Base-by-base conservation (phyloP, 2,797 vertebrate species). In the Rhinichthys osculus region DNA sequence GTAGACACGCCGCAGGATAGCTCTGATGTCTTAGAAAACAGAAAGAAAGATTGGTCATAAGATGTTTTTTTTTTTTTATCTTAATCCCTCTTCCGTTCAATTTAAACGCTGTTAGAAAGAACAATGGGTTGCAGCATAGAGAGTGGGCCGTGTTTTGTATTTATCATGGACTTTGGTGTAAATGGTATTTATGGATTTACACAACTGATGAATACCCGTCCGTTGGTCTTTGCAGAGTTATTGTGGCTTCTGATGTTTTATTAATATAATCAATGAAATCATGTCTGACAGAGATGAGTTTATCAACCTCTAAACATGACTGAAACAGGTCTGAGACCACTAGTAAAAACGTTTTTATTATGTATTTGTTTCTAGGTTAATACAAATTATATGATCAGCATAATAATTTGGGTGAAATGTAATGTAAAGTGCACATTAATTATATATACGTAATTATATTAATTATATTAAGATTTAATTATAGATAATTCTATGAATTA, bases 1-100 rank as follows among this genome's bases (percentile, higher is more conserved):
- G 50, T 33, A n/a, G 33, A 57, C 74, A 2, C 8, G 7, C 30
- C 0, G 10, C 35, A 42, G 35, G 1, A 19, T 10, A 27, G 19
- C 67, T 57, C 47, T 21, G 52, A 42, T 72, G 70, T 83, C 19
- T 21, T 52, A 70, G 47, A 81, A 33, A 70, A 50, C 30, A 83
- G 71, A 82, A 70, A 23, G 19, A 50, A 66, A 52, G 30, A 54
- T 52, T 57, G 35, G 21, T 54, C 47, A 40, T 30, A 40, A 70
- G 4, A 81, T 21, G 16, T 73, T 54, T 82, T 74, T 83, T 62
- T 81, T n/a, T n/a, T 70, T 17, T 21, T 2, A 14, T 50, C 79
- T 40, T 70, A 14, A 70, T 81, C 13, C 7, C 11, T 44, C 30
- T 74, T 73, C 52, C 9, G 11, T 50, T 64, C 54, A 64, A 59